These are phyloP conservation scores for Athalia rosae DNA, from an alignment of 2,888 invertebrate species.

Conservation along the genomic window DNA sequence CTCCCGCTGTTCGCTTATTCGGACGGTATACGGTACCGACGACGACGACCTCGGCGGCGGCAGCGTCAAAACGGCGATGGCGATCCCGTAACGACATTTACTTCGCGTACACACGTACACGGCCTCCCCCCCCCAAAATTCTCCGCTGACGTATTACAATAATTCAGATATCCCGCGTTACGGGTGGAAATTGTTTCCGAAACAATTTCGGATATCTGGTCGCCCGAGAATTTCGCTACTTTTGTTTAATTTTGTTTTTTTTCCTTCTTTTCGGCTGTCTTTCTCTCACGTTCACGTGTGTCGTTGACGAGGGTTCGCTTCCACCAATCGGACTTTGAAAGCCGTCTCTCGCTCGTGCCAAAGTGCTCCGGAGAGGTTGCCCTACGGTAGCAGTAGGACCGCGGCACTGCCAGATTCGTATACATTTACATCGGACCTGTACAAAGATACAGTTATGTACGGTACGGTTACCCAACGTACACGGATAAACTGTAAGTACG, in stretches of 20 bases:
- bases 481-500: neutral
- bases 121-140: too few species aligned
- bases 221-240: neutral
- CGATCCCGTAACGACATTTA: too few species aligned
- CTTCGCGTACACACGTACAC: too few species aligned
- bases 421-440: neutral
- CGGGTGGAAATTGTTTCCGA: too few species aligned
- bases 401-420: neutral
- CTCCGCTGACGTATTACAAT: too few species aligned
- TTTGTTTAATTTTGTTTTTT: neutral
- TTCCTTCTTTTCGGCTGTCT: too few species aligned
- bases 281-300: neutral
- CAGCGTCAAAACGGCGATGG: too few species aligned
- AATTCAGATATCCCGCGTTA: too few species aligned
- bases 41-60: too few species aligned
- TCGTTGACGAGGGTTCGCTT: neutral
- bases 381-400: neutral
- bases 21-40: neutral
- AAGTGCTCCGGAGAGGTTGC: neutral
- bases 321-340: neutral
- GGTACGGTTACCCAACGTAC: neutral
- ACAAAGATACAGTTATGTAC: too few species aligned
- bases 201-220: too few species aligned
- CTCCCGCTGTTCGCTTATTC: neutral
- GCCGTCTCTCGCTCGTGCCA: too few species aligned